Percentiles rank a stretch among this genome's conserved stretches.
These are phyloP conservation scores for Okapia johnstoni DNA, from an alignment of 2,113 vertebrate species.

Conservation along the genomic window DNA sequence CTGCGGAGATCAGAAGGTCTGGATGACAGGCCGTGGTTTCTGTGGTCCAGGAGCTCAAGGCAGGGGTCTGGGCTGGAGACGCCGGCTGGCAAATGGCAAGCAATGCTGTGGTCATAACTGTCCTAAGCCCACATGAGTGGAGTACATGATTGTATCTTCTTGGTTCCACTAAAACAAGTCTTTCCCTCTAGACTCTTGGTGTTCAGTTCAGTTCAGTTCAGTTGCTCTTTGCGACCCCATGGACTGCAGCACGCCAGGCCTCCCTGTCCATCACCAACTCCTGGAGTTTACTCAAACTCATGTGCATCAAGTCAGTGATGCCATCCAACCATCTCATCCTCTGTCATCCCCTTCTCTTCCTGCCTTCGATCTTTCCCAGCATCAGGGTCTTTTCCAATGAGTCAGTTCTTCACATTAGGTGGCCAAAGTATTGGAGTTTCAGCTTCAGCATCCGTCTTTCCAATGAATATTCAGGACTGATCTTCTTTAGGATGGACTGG, in stretches of 20 bases:
- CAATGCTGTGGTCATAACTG: not conserved
- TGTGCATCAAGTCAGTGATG: not conserved
- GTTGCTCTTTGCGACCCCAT: not conserved
- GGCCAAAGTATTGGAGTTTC: not conserved
- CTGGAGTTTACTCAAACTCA: not conserved
- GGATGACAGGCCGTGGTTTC: not conserved
- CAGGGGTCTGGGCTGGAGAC: not conserved
- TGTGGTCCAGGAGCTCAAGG: not conserved
- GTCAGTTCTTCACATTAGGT: not conserved
- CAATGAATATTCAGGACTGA: not conserved
- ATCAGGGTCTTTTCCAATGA: not conserved
- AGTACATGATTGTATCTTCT: not conserved
- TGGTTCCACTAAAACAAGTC: not conserved
- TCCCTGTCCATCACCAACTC: not conserved
- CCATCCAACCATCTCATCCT: not conserved
- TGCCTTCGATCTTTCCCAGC: not conserved
- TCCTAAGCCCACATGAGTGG: accelerated
- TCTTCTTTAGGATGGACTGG: not conserved
- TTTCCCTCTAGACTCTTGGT: not conserved
- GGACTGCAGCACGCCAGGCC: not conserved
- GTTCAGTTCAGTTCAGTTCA: not conserved
- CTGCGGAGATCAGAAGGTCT: not conserved
- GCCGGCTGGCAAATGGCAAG: not conserved
- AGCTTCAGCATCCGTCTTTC: not conserved
- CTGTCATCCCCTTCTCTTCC: not conserved